A percentile compares a stretch with the other conserved stretches of the same genome.
Conservation (phyloP, 2,797 vertebrate genomes). For the Tamandua tetradactyla region DNA sequence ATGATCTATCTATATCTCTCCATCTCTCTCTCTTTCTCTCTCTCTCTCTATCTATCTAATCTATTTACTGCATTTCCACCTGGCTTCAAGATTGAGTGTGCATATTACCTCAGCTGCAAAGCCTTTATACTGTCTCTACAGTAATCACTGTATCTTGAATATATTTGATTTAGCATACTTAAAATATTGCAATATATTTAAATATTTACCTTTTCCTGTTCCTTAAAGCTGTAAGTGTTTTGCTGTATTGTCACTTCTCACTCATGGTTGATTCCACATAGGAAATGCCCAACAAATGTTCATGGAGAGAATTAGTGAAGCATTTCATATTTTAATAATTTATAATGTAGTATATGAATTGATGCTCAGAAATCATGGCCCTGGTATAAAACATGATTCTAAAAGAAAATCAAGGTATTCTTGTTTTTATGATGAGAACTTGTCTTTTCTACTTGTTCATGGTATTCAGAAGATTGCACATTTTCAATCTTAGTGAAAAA, state of each 20-base stretch:
- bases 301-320: background rate
- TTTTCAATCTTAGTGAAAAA: background rate
- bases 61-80: background rate
- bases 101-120: background rate
- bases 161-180: background rate
- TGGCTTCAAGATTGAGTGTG: background rate
- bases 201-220: background rate
- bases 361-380: background rate
- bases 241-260: background rate
- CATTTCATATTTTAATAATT: background rate
- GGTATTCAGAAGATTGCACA: background rate
- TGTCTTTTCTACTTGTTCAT: background rate
- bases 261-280: background rate
- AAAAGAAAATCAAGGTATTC: background rate
- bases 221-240: background rate
- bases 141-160: background rate
- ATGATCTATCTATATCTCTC: background rate
- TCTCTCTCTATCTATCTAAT: too few species aligned
- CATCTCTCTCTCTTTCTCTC: background rate
- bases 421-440: background rate
- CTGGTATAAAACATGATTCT: background rate
- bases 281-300: background rate
- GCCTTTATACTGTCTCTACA: background rate
- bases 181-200: background rate
- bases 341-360: background rate